A percentile compares a stretch with the other conserved stretches of the same genome.
Conservation (phyloP, 2,888 invertebrate genomes). For the Noctua comes region DNA sequence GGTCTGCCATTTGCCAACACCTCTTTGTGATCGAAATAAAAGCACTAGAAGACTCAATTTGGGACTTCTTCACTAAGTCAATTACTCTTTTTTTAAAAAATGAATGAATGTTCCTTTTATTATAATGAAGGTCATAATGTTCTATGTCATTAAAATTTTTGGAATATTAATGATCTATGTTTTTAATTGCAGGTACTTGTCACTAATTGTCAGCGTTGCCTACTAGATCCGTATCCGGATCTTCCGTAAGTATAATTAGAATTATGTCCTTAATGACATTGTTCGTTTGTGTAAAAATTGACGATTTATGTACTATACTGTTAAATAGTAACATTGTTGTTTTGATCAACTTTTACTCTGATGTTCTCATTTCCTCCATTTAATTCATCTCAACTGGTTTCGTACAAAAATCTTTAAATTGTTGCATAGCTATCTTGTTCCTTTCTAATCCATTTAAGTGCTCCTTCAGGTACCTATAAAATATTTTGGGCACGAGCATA, state of each 20-base stretch:
- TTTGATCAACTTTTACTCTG: background rate
- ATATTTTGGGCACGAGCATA: constrained; percentile 17
- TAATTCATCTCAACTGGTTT: background rate
- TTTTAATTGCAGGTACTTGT: constrained; percentile 55
- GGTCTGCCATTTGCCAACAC: background rate
- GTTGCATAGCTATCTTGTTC: background rate
- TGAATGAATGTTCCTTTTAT: background rate
- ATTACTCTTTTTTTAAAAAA: background rate
- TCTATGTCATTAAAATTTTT: background rate
- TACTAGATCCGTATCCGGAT: background rate
- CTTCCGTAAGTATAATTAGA: constrained; percentile 17
- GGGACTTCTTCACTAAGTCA: background rate
- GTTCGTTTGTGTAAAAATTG: background rate
- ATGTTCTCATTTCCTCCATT: background rate
- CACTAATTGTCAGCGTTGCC: constrained; percentile 12
- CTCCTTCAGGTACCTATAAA: constrained; percentile 7
- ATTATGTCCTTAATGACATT: background rate
- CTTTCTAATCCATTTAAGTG: constrained; percentile 7
- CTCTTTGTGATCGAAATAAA: background rate
- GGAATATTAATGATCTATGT: constrained; percentile 6
- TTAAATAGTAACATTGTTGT: background rate
- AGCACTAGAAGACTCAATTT: too few relatives aligned
- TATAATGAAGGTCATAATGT: background rate
- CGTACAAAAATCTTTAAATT: background rate
- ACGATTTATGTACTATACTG: background rate